phyloP scores from a whole-genome alignment of 2,888 invertebrate genomes.

The Galeruca laticollis region DNA sequence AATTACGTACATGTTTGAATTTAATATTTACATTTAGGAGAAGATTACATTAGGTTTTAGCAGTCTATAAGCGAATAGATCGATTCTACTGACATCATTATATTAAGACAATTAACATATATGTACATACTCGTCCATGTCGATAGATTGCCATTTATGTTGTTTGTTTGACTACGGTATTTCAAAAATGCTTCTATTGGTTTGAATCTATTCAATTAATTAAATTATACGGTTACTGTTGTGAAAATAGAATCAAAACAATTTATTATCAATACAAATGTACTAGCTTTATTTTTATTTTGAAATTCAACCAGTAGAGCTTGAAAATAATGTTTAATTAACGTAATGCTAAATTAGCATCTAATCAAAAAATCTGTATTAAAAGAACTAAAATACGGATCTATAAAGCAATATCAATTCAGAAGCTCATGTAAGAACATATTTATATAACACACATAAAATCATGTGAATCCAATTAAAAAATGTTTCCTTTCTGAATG shows the following conservation, averaged over 20 bases:
- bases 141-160: background rate
- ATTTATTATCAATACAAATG: too few relatives aligned
- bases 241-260: background rate
- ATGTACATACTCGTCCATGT: background rate
- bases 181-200: background rate
- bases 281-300: too few relatives aligned
- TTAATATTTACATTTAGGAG: slow-evolving; percentile 26
- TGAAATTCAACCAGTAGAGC: too few relatives aligned
- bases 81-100: background rate
- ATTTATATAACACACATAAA: too few relatives aligned
- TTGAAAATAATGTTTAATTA: too few relatives aligned
- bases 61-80: background rate
- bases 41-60: slow-evolving; percentile 2
- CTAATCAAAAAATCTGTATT: too few relatives aligned
- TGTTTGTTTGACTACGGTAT: background rate
- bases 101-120: background rate
- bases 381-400: too few relatives aligned
- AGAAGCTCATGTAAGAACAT: too few relatives aligned
- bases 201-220: background rate
- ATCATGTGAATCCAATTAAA: too few relatives aligned
- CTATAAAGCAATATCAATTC: too few relatives aligned
- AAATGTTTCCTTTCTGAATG: too few relatives aligned
- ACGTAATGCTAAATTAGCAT: too few relatives aligned
- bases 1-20: slow-evolving; percentile 6
- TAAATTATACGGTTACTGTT: background rate